Percentiles rank a stretch among this genome's conserved stretches.
phyloP scores from a whole-genome alignment of 2,888 invertebrate species.

The Oeneis ivallda region DNA sequence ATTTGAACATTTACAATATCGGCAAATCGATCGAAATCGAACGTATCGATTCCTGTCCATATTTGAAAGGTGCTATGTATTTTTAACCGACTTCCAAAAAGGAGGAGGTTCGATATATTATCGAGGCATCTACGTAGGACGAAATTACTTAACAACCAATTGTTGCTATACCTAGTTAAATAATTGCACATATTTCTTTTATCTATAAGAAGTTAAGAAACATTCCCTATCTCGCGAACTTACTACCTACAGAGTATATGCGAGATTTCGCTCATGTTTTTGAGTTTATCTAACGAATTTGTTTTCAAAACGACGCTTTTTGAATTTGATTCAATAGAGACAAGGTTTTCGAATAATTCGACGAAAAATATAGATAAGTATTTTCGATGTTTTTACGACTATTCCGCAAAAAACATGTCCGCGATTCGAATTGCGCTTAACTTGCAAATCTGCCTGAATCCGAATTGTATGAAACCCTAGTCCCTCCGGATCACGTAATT shows the following conservation, averaged over 20 bases:
- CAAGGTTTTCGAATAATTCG: background rate
- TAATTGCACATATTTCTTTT: no score
- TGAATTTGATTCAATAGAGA: background rate
- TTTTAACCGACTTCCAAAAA: no score
- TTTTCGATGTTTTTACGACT: background rate
- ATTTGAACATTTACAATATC: conserved; percentile 7
- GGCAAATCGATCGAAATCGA: conserved; percentile 1
- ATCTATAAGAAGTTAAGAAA: background rate
- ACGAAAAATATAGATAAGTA: background rate
- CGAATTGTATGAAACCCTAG: background rate
- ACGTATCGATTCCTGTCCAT: background rate
- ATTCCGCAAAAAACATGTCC: conserved; percentile 23
- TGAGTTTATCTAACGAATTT: background rate
- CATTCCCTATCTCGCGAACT: background rate
- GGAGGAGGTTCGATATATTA: no score
- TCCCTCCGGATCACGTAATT: background rate
- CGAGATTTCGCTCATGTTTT: background rate
- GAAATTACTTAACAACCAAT: background rate
- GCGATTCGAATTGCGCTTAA: conserved; percentile 27
- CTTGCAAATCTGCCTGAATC: conserved; percentile 7
- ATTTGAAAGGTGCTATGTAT: conserved; percentile 16
- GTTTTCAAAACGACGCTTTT: background rate
- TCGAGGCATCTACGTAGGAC: no score
- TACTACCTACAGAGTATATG: background rate
- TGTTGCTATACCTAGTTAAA: background rate